Evolutionary conservation across 2,797 vertebrate species (phyloP).

Genomic region (Takifugu rubripes): DNA sequence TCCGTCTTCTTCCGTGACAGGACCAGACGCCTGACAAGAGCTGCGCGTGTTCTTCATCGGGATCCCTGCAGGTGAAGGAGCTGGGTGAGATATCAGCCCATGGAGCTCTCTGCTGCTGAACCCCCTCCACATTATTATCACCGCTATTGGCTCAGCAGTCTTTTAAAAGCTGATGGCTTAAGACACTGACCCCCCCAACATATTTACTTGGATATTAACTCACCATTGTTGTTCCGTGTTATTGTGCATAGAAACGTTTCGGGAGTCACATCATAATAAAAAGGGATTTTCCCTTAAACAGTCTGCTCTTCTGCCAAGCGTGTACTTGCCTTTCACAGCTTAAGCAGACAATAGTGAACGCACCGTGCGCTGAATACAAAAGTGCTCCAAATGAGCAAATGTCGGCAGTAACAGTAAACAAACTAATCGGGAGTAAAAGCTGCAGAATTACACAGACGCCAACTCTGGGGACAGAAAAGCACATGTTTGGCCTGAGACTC

Average conservation of each 20-base stretch:
- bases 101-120: conserved; percentile 24
- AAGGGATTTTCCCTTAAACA: too few relatives aligned
- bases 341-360: too few relatives aligned
- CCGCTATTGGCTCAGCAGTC: conserved; percentile 23
- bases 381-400: too few relatives aligned
- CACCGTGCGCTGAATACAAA: too few relatives aligned
- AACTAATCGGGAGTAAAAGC: too few relatives aligned
- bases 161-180: conserved; percentile 24
- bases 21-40: conserved; percentile 25
- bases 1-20: conserved; percentile 59
- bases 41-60: conserved; percentile 50
- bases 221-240: not conserved
- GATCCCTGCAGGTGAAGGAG: conserved; percentile 33
- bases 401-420: too few relatives aligned
- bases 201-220: too few relatives aligned
- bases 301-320: conserved; percentile 10
- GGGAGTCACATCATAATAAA: not conserved
- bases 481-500: too few relatives aligned
- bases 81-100: conserved; percentile 12
- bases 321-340: too few relatives aligned
- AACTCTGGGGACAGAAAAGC: too few relatives aligned
- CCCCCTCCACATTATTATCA: conserved; percentile 1
- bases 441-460: too few relatives aligned
- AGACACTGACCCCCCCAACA: not conserved
- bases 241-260: not conserved